A percentile compares a stretch with the other conserved stretches of the same genome.
phyloP scores from a whole-genome alignment of 2,113 vertebrate species.

The Panurus biarmicus region DNA sequence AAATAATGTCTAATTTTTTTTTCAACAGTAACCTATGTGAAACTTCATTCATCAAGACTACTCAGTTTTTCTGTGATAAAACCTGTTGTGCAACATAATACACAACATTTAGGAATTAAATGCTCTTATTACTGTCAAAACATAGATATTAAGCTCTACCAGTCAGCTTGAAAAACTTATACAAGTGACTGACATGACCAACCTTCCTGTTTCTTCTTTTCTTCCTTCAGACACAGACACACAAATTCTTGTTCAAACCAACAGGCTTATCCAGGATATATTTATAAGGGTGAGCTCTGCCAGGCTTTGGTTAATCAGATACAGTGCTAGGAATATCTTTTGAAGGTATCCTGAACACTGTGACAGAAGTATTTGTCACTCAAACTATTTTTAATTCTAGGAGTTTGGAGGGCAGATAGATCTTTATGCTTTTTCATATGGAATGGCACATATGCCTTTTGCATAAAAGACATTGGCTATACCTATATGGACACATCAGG shows the following conservation, averaged over 20 bases:
- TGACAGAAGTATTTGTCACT: constrained; percentile 48
- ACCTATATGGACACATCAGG: accelerated
- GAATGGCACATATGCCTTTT: neutral
- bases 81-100: neutral
- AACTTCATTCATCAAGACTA: constrained; percentile 20
- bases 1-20: neutral
- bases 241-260: neutral
- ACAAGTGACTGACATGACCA: neutral
- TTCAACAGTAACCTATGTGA: neutral
- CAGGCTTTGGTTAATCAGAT: neutral
- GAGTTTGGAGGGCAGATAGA: neutral
- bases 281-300: neutral
- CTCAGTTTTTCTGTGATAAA: constrained; percentile 30
- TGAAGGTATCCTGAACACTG: neutral
- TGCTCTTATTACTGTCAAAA: neutral
- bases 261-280: neutral
- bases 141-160: neutral
- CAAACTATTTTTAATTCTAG: constrained; percentile 49
- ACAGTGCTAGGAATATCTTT: constrained; percentile 5
- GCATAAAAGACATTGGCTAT: neutral
- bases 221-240: neutral
- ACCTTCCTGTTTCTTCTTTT: neutral
- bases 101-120: neutral
- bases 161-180: neutral
- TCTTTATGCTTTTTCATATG: neutral